phyloP scores from a whole-genome alignment of 2,888 invertebrate species.

The Nomada fabriciana region DNA sequence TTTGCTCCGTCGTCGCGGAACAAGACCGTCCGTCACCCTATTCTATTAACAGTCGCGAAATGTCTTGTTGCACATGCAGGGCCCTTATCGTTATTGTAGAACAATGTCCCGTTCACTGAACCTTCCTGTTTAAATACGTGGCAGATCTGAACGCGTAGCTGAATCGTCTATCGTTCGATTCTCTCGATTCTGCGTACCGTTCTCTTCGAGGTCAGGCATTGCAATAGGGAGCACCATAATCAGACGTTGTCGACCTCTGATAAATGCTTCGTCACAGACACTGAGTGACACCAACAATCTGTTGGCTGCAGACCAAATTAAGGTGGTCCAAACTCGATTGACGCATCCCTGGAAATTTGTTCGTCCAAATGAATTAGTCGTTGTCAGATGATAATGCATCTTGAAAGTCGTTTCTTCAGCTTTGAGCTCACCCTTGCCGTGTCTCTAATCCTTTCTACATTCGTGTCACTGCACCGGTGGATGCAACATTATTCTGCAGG shows the following conservation, averaged over 20 bases:
- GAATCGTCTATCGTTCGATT: not conserved
- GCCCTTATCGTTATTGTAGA: constrained; percentile 62
- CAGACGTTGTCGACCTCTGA: not conserved
- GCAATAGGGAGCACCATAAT: constrained; percentile 1
- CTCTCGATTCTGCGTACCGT: constrained; percentile 20
- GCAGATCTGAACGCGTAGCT: constrained; percentile 15
- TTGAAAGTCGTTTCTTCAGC: not conserved
- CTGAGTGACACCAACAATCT: not conserved
- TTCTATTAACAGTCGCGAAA: constrained; percentile 65
- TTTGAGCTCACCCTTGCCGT: not conserved
- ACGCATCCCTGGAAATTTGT: not conserved
- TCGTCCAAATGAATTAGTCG: not conserved
- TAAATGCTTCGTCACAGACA: constrained; percentile 29
- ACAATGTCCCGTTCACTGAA: constrained; percentile 64
- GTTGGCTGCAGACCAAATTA: not conserved
- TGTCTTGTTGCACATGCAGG: constrained; percentile 50
- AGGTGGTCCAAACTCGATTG: not conserved
- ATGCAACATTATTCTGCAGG: not conserved
- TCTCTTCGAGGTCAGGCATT: not conserved
- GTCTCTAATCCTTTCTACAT: not conserved
- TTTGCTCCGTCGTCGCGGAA: constrained; percentile 68
- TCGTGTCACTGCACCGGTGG: constrained; percentile 7
- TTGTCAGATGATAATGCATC: not conserved
- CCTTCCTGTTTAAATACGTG: constrained; percentile 39
- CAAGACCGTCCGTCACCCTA: constrained; percentile 65